Evolutionary conservation across 2,113 vertebrate species (phyloP).

Genomic region (Agapornis roseicollis): DNA sequence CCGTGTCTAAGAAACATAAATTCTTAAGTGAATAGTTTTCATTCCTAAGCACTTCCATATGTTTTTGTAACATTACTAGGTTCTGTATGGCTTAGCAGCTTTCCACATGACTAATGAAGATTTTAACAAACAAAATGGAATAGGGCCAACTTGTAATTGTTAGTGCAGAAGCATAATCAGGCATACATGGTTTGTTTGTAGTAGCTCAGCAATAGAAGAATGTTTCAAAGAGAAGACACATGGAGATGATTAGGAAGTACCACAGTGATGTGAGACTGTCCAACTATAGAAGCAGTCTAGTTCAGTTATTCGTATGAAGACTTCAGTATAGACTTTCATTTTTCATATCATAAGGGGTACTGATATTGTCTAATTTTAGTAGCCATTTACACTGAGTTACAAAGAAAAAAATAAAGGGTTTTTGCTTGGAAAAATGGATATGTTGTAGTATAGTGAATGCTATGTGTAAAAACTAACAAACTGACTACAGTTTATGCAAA

Average conservation of each 20-base stretch:
- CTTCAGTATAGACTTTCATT: slow-evolving; percentile 27
- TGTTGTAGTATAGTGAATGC: not conserved
- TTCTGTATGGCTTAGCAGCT: slow-evolving; percentile 26
- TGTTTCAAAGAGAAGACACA: slow-evolving; percentile 62
- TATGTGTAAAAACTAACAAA: not conserved
- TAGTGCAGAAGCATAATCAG: slow-evolving; percentile 61
- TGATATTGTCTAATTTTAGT: slow-evolving; percentile 50
- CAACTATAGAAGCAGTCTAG: not conserved
- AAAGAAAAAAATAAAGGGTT: slow-evolving; percentile 1
- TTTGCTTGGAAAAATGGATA: not conserved
- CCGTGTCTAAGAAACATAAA: not conserved
- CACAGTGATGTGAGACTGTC: slow-evolving; percentile 6
- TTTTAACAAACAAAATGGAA: slow-evolving; percentile 68
- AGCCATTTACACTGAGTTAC: slow-evolving; percentile 19
- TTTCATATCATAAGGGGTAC: slow-evolving; percentile 12
- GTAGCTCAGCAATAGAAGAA: slow-evolving; percentile 32
- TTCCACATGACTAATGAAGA: slow-evolving; percentile 61
- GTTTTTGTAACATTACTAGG: not conserved
- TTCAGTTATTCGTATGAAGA: not conserved
- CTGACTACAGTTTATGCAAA: not conserved
- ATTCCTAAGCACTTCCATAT: not conserved
- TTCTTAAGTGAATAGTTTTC: not conserved
- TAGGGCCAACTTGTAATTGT: slow-evolving; percentile 66
- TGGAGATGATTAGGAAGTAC: slow-evolving; percentile 42
- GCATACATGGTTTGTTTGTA: slow-evolving; percentile 64